Percentiles rank a stretch among this genome's conserved stretches.
Conservation (phyloP, 2,888 invertebrate species). For the Bruchidius siliquastri region DNA sequence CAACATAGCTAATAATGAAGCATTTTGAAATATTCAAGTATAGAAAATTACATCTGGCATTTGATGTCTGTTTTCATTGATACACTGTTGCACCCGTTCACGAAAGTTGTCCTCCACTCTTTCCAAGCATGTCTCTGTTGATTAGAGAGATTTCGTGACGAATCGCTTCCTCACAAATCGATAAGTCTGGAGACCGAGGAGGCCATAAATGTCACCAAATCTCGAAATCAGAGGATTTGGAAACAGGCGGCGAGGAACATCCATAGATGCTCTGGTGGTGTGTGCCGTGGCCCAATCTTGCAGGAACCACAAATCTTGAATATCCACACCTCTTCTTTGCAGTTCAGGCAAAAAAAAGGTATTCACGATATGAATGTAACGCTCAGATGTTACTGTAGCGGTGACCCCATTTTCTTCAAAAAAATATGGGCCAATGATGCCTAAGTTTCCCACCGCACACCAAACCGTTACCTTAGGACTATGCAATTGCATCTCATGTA, state of each 20-base stretch:
- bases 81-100: conserved; percentile 12
- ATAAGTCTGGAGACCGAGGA: too few species aligned
- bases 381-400: conserved; percentile 10
- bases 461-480: background rate
- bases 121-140: conserved; percentile 10
- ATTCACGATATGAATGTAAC: conserved; percentile 8
- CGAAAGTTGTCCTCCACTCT: conserved; percentile 11
- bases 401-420: conserved; percentile 10
- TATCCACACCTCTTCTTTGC: conserved; percentile 5
- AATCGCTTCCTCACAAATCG: conserved; percentile 9
- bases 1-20: conserved; percentile 2
- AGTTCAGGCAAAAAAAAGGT: conserved; percentile 9
- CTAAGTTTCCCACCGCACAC: background rate
- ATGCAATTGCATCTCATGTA: background rate
- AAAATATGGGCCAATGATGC: conserved; percentile 5
- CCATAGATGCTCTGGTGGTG: conserved; percentile 1
- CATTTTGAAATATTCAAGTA: conserved; percentile 7
- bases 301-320: conserved; percentile 4
- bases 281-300: background rate
- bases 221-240: conserved; percentile 8
- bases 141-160: conserved; percentile 9
- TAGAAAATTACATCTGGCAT: conserved; percentile 9
- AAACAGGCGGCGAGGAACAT: conserved; percentile 4
- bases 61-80: conserved; percentile 10
- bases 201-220: conserved; percentile 4